phyloP scores from a whole-genome alignment of 1,140 invertebrate species.

The Philotrypesis tridentata region DNA sequence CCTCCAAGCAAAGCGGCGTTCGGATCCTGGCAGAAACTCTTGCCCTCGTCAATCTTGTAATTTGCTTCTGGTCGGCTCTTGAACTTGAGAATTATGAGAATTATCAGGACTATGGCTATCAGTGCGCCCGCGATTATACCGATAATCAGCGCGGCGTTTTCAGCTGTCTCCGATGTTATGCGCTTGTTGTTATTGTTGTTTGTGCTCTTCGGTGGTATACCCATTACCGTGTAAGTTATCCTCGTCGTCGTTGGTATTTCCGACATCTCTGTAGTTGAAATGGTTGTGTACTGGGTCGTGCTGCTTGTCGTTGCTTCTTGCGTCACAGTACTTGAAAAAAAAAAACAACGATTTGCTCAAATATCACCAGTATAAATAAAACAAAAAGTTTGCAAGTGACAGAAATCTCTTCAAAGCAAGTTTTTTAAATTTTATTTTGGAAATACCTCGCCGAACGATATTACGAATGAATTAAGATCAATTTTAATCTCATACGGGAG shows the following conservation, averaged over 20 bases:
- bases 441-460: too few relatives aligned
- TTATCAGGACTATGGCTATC: constrained; percentile 92
- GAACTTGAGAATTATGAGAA: constrained; percentile 91
- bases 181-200: constrained; percentile 75
- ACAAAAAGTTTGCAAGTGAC: too few relatives aligned
- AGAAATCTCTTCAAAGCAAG: constrained; percentile 2
- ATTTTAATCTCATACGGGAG: too few relatives aligned
- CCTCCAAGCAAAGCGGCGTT: constrained; percentile 81
- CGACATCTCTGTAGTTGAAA: constrained; percentile 66
- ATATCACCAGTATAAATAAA: constrained; percentile 29
- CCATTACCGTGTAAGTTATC: constrained; percentile 63
- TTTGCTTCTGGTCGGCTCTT: constrained; percentile 89
- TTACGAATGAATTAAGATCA: too few relatives aligned
- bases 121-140: constrained; percentile 93
- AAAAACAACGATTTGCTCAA: neutral
- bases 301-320: constrained; percentile 60
- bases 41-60: constrained; percentile 93
- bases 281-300: constrained; percentile 58
- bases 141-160: constrained; percentile 85
- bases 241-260: constrained; percentile 68
- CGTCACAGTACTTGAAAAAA: constrained; percentile 58
- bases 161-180: constrained; percentile 82
- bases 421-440: too few relatives aligned
- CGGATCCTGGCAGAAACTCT: constrained; percentile 83
- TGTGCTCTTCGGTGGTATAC: constrained; percentile 57